Conservation (phyloP, 1,140 invertebrate species). For the Probaryconus sp. region DNA sequence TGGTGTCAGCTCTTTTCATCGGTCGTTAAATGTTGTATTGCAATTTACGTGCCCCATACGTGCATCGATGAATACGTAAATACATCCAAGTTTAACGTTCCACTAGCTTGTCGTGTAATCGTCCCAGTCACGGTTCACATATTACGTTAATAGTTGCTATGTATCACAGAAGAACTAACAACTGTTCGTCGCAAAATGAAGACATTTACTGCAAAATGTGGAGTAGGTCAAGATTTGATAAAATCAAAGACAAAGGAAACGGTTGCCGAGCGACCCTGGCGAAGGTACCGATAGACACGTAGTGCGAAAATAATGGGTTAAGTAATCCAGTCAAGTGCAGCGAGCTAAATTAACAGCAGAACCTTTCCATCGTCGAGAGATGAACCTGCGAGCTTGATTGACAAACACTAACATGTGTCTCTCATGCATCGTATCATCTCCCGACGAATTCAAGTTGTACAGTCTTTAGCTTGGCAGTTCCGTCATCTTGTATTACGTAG, state of each 20-base stretch:
- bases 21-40: conserved; percentile 56
- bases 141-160: conserved; percentile 32
- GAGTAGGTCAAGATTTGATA: conserved; percentile 54
- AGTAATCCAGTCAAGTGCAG: no score
- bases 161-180: conserved; percentile 8
- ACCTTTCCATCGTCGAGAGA: no score
- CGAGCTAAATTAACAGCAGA: no score
- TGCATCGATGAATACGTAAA: conserved; percentile 52
- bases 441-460: no score
- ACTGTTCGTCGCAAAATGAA: conserved; percentile 16
- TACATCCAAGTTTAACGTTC: conserved; percentile 36
- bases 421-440: no score
- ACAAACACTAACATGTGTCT: no score
- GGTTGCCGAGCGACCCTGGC: no score
- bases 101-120: conserved; percentile 55
- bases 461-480: no score
- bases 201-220: conserved; percentile 28
- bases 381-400: no score
- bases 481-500: no score
- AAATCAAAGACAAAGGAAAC: conserved; percentile 15
- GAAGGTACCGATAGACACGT: no score
- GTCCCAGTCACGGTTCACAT: conserved; percentile 52
- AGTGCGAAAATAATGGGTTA: no score
- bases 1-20: conserved; percentile 61
- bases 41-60: conserved; percentile 53